Evolutionary conservation across 2,888 invertebrate species (phyloP).

Genomic region (Hofmannophila pseudospretella): DNA sequence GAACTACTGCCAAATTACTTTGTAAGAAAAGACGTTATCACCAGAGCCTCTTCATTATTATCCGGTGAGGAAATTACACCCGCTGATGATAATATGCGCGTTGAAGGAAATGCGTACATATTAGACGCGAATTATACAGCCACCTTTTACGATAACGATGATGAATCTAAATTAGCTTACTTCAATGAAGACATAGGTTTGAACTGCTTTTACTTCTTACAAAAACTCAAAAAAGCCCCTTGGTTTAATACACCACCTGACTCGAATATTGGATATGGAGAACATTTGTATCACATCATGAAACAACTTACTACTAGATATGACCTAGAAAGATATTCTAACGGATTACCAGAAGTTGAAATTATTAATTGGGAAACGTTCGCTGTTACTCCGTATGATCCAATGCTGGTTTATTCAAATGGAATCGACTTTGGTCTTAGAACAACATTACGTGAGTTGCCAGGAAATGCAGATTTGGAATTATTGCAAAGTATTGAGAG

Average conservation of each 20-base stretch:
- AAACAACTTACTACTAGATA: slow-evolving; percentile 84
- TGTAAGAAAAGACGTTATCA: slow-evolving; percentile 78
- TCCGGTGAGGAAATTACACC: slow-evolving; percentile 39
- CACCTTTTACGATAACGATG: slow-evolving; percentile 50
- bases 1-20: slow-evolving; percentile 83
- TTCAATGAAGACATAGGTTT: slow-evolving; percentile 85
- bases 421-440: slow-evolving; percentile 80
- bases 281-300: slow-evolving; percentile 79
- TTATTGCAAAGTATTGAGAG: slow-evolving; percentile 52
- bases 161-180: slow-evolving; percentile 81
- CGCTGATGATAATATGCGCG: slow-evolving; percentile 34
- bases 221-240: slow-evolving; percentile 72
- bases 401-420: slow-evolving; percentile 79
- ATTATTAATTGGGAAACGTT: slow-evolving; percentile 71
- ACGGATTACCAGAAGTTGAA: slow-evolving; percentile 78
- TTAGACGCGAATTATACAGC: slow-evolving; percentile 60
- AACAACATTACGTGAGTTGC: slow-evolving; percentile 52
- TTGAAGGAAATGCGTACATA: slow-evolving; percentile 57
- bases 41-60: slow-evolving; percentile 53
- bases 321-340: slow-evolving; percentile 83
- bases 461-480: slow-evolving; percentile 42
- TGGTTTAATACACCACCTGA: slow-evolving; percentile 65
- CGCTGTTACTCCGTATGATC: slow-evolving; percentile 74
- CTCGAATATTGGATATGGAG: slow-evolving; percentile 74
- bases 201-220: slow-evolving; percentile 80